Percentiles rank a stretch among this genome's conserved stretches.
These are phyloP conservation scores for Dinoponera quadriceps DNA, from an alignment of 1,140 invertebrate genomes.

Conservation along the genomic window DNA sequence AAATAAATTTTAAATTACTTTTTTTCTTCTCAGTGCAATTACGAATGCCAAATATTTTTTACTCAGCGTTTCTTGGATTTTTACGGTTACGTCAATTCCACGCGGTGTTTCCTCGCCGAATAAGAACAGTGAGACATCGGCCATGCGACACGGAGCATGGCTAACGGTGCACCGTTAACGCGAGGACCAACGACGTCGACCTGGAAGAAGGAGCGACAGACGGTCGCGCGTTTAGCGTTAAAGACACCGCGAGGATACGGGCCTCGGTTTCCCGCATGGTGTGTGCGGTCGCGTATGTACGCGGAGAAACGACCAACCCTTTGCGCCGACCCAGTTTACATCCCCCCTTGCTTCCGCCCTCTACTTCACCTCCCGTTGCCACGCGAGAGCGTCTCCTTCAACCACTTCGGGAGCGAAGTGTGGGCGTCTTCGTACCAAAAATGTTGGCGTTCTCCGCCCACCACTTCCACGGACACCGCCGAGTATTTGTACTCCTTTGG, in stretches of 20 bases:
- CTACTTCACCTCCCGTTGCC: no score
- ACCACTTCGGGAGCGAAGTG: not conserved
- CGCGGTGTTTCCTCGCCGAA: no score
- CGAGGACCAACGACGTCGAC: conserved; percentile 5
- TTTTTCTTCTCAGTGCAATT: no score
- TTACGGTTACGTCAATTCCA: no score
- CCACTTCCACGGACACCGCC: conserved; percentile 18
- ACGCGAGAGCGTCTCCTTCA: conserved; percentile 22
- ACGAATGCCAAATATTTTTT: no score
- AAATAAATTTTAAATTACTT: no score
- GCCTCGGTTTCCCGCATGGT: conserved; percentile 27
- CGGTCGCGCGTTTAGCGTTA: conserved; percentile 11
- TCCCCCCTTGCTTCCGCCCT: not conserved
- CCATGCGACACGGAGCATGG: no score
- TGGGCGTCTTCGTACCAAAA: conserved; percentile 39
- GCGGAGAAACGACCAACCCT: conserved; percentile 12
- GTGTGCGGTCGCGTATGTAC: conserved; percentile 22
- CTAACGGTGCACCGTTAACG: not conserved
- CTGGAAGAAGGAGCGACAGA: conserved; percentile 20
- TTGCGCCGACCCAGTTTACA: conserved; percentile 55
- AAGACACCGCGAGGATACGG: conserved; percentile 26
- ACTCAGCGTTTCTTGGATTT: no score
- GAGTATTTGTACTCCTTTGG: conserved; percentile 53
- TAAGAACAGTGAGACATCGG: no score
- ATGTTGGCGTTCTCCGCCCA: conserved; percentile 27